Conservation (phyloP, 2,888 invertebrate genomes). For the Tuta absoluta region DNA sequence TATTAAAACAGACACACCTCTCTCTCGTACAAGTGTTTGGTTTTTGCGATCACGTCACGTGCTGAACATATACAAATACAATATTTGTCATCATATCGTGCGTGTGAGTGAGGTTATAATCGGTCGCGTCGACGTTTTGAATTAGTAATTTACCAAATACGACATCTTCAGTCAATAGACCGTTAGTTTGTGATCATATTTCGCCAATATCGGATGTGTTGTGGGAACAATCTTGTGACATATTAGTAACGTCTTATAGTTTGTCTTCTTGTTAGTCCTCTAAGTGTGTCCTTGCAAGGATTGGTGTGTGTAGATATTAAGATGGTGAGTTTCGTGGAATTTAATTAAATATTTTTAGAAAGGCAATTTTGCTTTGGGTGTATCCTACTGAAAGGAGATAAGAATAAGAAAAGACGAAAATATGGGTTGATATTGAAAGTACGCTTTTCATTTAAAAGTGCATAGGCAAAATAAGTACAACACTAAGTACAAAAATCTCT, state of each 20-base stretch:
- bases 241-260: slow-evolving; percentile 5
- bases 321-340: background rate
- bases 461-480: too few relatives aligned
- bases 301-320: background rate
- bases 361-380: too few relatives aligned
- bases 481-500: too few relatives aligned
- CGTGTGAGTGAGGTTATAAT: background rate
- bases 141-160: slow-evolving; percentile 5
- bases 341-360: background rate
- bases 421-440: too few relatives aligned
- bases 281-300: background rate
- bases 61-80: background rate
- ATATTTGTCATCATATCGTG: background rate
- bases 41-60: background rate
- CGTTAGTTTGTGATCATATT: slow-evolving; percentile 4
- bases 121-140: background rate
- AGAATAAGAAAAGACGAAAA: too few relatives aligned
- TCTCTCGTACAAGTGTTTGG: background rate
- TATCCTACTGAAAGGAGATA: too few relatives aligned
- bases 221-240: background rate
- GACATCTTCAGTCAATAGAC: background rate
- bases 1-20: slow-evolving; percentile 2
- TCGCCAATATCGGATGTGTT: background rate
- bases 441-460: too few relatives aligned
- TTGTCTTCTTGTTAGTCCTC: background rate